A percentile compares a stretch with the other conserved stretches of the same genome.
These are phyloP conservation scores for Deroptyus accipitrinus DNA, from an alignment of 2,113 vertebrate genomes.

Conservation along the genomic window DNA sequence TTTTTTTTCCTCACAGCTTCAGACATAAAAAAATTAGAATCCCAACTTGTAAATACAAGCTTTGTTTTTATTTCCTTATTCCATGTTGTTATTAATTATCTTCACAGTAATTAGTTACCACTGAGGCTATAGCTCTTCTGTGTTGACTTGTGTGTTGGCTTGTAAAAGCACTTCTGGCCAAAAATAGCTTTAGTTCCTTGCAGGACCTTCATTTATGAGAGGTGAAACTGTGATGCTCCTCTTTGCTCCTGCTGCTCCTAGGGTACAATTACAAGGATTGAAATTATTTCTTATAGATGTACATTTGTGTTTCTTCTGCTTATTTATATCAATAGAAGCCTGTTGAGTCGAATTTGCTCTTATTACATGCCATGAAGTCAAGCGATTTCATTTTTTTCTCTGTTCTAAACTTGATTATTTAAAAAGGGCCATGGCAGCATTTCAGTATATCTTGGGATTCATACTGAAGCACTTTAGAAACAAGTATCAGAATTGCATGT, in stretches of 20 bases:
- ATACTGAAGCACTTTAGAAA: conserved; percentile 33
- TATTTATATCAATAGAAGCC: conserved; percentile 12
- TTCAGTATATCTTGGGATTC: conserved; percentile 49
- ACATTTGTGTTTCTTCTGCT: not conserved
- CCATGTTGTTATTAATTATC: not conserved
- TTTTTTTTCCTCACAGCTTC: not conserved
- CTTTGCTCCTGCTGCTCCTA: conserved; percentile 12
- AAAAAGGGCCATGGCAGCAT: not conserved
- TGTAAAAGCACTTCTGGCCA: conserved; percentile 13
- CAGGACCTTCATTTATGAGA: conserved; percentile 5
- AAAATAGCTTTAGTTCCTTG: conserved; percentile 11
- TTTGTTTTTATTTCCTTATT: not conserved
- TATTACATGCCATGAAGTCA: not conserved
- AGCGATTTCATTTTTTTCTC: conserved; percentile 24
- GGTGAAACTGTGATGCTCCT: not conserved
- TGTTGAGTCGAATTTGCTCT: conserved; percentile 29
- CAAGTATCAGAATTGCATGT: conserved; percentile 37
- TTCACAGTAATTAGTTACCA: not conserved
- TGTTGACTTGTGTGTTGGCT: not conserved
- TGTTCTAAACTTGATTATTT: not conserved
- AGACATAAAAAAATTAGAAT: not conserved
- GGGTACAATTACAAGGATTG: not conserved
- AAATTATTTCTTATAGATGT: not conserved
- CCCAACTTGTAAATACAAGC: not conserved
- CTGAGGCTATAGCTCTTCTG: not conserved